A percentile compares a stretch with the other conserved stretches of the same genome.
These are phyloP conservation scores for Stenodema calcarata DNA, from an alignment of 2,888 invertebrate genomes.

Conservation along the genomic window DNA sequence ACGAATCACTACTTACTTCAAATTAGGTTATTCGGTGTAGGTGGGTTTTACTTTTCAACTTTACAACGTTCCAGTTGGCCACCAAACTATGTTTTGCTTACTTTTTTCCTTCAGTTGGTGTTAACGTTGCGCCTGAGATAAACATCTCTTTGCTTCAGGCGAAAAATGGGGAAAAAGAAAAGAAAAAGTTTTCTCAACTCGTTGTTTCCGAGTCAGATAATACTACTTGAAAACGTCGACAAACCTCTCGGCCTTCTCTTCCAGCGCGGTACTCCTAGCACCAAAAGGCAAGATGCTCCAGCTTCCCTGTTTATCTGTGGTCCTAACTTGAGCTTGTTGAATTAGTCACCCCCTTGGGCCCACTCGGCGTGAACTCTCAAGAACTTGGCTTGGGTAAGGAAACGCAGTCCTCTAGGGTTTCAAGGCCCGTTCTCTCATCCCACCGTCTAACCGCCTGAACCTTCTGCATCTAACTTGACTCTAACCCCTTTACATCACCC, in stretches of 20 bases:
- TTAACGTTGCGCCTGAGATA: not conserved
- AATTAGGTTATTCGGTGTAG: too few species aligned
- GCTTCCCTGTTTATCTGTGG: slow-evolving; percentile 24
- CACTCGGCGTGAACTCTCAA: slow-evolving; percentile 40
- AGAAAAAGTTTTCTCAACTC: slow-evolving; percentile 3
- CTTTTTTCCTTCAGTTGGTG: not conserved
- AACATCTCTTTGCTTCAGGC: not conserved
- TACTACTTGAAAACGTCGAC: slow-evolving; percentile 4
- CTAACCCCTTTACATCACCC: not conserved
- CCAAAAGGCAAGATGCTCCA: slow-evolving; percentile 16
- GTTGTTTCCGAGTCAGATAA: slow-evolving; percentile 17
- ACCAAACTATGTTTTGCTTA: not conserved
- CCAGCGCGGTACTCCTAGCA: not conserved
- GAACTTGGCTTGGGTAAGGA: slow-evolving; percentile 22
- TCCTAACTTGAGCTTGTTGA: slow-evolving; percentile 35
- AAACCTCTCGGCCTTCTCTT: not conserved
- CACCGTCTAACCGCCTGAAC: not conserved
- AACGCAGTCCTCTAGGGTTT: not conserved
- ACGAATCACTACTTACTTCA: too few species aligned
- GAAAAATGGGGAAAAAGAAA: not conserved
- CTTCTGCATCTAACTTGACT: not conserved
- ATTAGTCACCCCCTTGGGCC: slow-evolving; percentile 42
- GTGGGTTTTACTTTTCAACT: not conserved
- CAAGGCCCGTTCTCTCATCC: not conserved
- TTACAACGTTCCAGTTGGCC: not conserved